phyloP scores from a whole-genome alignment of 2,113 vertebrate species.

The Sceloporus tristichus region DNA sequence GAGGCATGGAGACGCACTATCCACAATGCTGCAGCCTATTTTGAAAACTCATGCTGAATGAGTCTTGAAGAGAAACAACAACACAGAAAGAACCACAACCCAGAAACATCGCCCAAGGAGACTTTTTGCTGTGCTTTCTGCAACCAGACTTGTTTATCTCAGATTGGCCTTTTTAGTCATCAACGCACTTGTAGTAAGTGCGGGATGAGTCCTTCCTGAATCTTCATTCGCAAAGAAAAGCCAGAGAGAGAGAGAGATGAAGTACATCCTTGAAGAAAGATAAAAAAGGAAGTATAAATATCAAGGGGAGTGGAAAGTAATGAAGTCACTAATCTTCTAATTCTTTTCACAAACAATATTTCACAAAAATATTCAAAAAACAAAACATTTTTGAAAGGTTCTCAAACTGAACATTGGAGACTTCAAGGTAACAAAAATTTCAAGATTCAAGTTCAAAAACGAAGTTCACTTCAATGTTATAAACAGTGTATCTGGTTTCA shows the following conservation, averaged over 20 bases:
- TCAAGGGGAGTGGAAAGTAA: slow-evolving; percentile 11
- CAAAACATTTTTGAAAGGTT: slow-evolving; percentile 58
- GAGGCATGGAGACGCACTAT: no score
- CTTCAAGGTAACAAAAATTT: slow-evolving; percentile 26
- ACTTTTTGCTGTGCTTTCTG: no score
- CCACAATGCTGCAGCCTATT: no score
- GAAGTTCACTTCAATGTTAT: slow-evolving; percentile 24
- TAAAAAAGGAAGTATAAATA: slow-evolving; percentile 23
- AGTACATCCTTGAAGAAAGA: not conserved
- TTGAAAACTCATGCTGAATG: no score
- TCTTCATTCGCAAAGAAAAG: no score
- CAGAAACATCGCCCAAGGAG: no score
- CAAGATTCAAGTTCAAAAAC: slow-evolving; percentile 16
- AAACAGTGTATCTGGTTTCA: slow-evolving; percentile 52
- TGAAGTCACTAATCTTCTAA: slow-evolving; percentile 13
- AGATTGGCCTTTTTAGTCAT: no score
- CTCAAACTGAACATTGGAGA: slow-evolving; percentile 45
- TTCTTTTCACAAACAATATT: slow-evolving; percentile 4
- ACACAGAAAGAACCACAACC: no score
- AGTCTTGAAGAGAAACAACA: no score
- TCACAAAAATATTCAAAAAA: slow-evolving; percentile 34
- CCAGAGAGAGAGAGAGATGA: not conserved
- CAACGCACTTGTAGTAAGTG: no score
- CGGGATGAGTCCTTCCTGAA: no score
- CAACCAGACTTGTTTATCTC: no score